These are phyloP conservation scores for Crossaster papposus DNA, from an alignment of 53 echinoderm and acorn worm genomes.

Conservation along the genomic window DNA sequence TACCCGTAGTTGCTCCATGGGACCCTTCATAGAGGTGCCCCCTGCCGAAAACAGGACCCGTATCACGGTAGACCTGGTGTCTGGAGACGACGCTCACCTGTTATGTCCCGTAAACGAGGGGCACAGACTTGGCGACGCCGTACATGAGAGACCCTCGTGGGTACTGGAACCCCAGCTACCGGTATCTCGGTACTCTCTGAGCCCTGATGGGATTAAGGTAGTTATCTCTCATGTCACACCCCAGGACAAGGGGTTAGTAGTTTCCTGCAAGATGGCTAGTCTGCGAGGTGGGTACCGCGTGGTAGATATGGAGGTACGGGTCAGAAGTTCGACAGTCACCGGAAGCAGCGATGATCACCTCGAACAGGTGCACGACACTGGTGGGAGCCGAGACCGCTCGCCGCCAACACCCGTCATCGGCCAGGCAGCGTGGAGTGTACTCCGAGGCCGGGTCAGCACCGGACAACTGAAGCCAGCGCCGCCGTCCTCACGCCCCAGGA, in stretches of 20 bases:
- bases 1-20: constrained; percentile 50
- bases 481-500: not conserved
- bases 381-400: constrained; percentile 36
- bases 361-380: constrained; percentile 26
- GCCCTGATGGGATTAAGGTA: constrained; percentile 61
- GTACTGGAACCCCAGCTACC: constrained; percentile 25
- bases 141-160: constrained; percentile 22
- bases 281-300: not conserved
- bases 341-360: constrained; percentile 15
- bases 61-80: constrained; percentile 19
- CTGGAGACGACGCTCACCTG: constrained; percentile 44
- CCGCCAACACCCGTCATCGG: constrained; percentile 51
- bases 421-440: constrained; percentile 34
- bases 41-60: constrained; percentile 36
- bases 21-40: constrained; percentile 32
- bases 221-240: constrained; percentile 49
- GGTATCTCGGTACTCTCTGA: constrained; percentile 58
- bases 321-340: not conserved
- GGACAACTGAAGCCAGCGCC: constrained; percentile 25
- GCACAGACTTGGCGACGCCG: constrained; percentile 14
- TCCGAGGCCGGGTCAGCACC: constrained; percentile 28
- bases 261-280: constrained; percentile 55
- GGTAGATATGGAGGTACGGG: constrained; percentile 50
- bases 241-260: constrained; percentile 61
- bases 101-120: constrained; percentile 47